Evolutionary conservation across 53 echinoderm and acorn worm genomes (phyloP).

Genomic region (Temnopleurus reevesii): DNA sequence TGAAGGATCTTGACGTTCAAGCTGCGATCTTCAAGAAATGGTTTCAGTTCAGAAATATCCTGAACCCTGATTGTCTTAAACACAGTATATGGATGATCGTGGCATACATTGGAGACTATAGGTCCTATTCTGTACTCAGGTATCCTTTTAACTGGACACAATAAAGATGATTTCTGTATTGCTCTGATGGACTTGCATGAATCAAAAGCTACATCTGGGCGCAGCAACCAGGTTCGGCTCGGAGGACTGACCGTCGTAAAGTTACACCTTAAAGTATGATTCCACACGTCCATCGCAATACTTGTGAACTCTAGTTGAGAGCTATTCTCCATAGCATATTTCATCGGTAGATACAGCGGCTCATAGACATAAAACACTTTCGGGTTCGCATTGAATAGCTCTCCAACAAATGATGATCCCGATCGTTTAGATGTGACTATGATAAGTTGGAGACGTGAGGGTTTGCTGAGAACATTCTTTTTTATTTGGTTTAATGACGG

Average conservation of each 20-base stretch:
- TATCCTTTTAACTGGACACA: slow-evolving; percentile 15
- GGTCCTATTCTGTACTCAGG: not conserved
- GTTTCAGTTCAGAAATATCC: slow-evolving; percentile 56
- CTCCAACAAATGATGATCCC: slow-evolving; percentile 87
- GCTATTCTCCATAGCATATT: not conserved
- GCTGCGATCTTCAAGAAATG: slow-evolving; percentile 36
- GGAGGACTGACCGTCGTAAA: slow-evolving; percentile 2
- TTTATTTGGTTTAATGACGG: too few relatives aligned
- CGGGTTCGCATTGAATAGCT: slow-evolving; percentile 76
- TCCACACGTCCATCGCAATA: not conserved
- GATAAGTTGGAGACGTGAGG: slow-evolving; percentile 21
- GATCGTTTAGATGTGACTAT: slow-evolving; percentile 77
- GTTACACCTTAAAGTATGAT: slow-evolving; percentile 55
- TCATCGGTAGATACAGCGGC: slow-evolving; percentile 49
- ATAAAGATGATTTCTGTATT: not conserved
- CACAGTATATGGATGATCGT: slow-evolving; percentile 39
- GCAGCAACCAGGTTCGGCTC: not conserved
- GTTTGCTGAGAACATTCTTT: not conserved
- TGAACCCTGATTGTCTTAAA: slow-evolving; percentile 79
- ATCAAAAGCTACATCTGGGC: not conserved
- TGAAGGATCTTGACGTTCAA: slow-evolving; percentile 72
- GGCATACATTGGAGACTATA: not conserved
- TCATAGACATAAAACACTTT: slow-evolving; percentile 74
- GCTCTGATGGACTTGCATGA: slow-evolving; percentile 30
- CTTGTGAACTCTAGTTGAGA: not conserved